Evolutionary conservation across 1,140 invertebrate species (phyloP), one percentile per base, ranked within the genome.

Genomic region (Geopemphigus sp.): DNA sequence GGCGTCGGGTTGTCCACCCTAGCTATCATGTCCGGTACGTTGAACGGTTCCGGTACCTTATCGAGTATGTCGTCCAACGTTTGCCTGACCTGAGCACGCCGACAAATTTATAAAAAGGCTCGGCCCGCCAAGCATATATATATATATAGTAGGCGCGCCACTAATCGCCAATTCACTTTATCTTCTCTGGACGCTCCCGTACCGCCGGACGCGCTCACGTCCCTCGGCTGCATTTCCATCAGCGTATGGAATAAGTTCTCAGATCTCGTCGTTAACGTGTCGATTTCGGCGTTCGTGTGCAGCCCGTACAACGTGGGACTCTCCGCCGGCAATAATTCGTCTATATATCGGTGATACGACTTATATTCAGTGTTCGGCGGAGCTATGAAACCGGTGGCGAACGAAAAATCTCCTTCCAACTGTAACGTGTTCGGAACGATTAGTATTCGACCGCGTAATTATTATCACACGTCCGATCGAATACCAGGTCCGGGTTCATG

Each of bases 201-300:
- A 1, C 90, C 90, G 6, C 88, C 88, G 15, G 88, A 87, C 39
- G 90, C 89, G 8, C 92, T 92, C 6, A 90, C 86, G 83, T 95
- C 93, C 83, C 93, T 87, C 0, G 96, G 95, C 86, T 98, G 95
- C 88, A 98, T 89, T 85, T 97, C 95, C 84, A 97, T 92, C 15
- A 98, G 90, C 6, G 93, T 95, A 86, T 90, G 91, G 84, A 98
- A 97, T 24, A 98, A 87, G 81, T 91, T 90, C 83, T 97, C 94
- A 0, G 95, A 93, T 5, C 91, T 92, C 0, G 90, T 91, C 0
- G 95, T 97, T 56, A 98, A 87, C 83, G 97, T 96, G 24, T 95
- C 95, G 81, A 98, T 97, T 87, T 98, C 96, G 10, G 96, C 95
- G 86, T 98, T 98, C 0, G 94, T 92, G 87, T 98, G 95, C 5